Percentiles rank a stretch among this genome's conserved stretches.
Conservation (phyloP, 2,888 invertebrate species). For the Orthosia gracilis region DNA sequence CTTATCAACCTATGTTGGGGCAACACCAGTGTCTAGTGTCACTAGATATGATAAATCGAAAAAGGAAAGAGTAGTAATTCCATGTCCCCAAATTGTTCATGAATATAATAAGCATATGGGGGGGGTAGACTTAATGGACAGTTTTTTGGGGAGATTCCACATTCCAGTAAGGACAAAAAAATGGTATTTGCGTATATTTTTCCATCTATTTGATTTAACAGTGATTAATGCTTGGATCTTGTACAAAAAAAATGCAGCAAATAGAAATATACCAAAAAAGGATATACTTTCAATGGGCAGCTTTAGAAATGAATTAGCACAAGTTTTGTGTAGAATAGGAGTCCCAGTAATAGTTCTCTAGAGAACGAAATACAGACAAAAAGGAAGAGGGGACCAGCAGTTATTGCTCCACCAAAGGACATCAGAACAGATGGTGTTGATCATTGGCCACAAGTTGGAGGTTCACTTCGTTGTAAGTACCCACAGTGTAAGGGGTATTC, state of each 20-base stretch:
- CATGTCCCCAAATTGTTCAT: conserved; percentile 9
- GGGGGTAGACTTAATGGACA: conserved; percentile 9
- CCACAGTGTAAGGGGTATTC: conserved; percentile 62
- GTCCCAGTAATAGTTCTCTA: background rate
- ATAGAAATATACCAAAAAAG: conserved; percentile 11
- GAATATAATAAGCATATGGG: conserved; percentile 15
- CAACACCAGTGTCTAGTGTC: conserved; percentile 26
- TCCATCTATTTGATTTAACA: conserved; percentile 60
- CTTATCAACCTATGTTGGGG: conserved; percentile 33
- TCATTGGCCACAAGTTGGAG: conserved; percentile 61
- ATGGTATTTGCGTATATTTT: conserved; percentile 41
- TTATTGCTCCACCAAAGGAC: conserved; percentile 60
- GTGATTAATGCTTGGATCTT: conserved; percentile 15
- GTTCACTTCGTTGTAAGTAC: conserved; percentile 61
- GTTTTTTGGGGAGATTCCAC: conserved; percentile 23
- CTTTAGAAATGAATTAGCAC: conserved; percentile 17
- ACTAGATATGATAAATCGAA: conserved; percentile 16
- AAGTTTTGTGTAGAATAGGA: conserved; percentile 9
- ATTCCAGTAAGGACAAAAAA: conserved; percentile 23
- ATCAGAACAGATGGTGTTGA: conserved; percentile 50
- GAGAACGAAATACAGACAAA: conserved; percentile 44
- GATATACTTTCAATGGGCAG: background rate
- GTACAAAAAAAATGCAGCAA: conserved; percentile 8
- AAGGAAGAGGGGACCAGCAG: conserved; percentile 62
- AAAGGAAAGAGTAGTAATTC: conserved; percentile 1